Base-by-base conservation (phyloP, 64 coral and sea anemone genomes). In the Montipora capricornis region DNA sequence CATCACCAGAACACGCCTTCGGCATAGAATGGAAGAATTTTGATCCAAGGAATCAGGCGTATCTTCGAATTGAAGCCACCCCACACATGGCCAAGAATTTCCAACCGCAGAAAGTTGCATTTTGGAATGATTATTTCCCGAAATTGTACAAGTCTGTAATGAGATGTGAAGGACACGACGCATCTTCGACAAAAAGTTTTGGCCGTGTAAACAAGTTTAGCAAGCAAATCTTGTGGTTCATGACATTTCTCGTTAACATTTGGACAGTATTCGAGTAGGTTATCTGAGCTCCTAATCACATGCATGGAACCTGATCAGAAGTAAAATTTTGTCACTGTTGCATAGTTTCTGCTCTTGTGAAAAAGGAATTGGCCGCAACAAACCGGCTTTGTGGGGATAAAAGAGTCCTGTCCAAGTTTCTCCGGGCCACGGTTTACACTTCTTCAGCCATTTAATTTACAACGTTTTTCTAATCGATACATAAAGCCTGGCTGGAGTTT, bases 81-180 rank as follows among this genome's bases (percentile, higher is more conserved):
- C 73, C 78, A 11, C 46, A 75, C 71, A 84, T 98, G 78, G 89
- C 89, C 6, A 77, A 57, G 37, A 88, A 95, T 10, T 98, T 83
- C 20, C 68, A 98, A 49, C 93, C 96, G 4, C 81, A 84, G 4
- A 94, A 93, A 82, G 62, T 98, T 53, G 96, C 96, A 29, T 98
- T 98, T 81, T 98, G 96, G 96, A 98, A 98, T 77, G 46, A 92
- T 68, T 98, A 95, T 20, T 64, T 89, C 2, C 93, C 96, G 17
- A 29, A 92, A 24, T 78, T 98, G 14, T 19, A 44, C 22, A 89
- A 92, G 49, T 81, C 89, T 81, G 37, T 76, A 37, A 44, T 46
- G 15, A 61, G 76, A 5, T 77, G 76, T 3, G 50, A 44, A 22
- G 73, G 22, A 10, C 24, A 59, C 37, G 73, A 79, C 5, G 49